Conservation (phyloP, 2,888 invertebrate genomes). For the Linyphia triangularis region DNA sequence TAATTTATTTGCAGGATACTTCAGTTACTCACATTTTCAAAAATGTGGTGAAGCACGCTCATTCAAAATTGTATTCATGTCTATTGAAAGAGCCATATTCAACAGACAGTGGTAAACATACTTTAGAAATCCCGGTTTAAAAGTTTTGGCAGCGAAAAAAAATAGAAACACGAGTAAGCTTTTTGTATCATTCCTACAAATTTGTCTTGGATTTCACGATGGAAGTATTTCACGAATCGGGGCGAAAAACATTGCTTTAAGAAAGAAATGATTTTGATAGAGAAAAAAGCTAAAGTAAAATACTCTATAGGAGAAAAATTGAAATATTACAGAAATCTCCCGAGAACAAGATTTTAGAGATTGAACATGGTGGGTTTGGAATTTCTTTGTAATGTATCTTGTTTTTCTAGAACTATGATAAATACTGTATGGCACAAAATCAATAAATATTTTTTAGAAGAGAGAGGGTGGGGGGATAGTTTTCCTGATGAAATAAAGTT, state of each 20-base stretch:
- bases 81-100: no score
- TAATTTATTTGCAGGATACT: no score
- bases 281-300: neutral
- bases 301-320: neutral
- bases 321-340: neutral
- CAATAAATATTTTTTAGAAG: neutral
- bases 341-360: neutral
- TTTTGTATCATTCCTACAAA: neutral
- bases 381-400: neutral
- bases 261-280: neutral
- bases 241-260: neutral
- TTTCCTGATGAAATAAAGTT: no score
- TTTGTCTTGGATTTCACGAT: neutral
- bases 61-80: no score
- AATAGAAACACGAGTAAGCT: conserved; percentile 11
- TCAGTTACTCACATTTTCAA: no score
- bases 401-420: neutral
- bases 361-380: neutral
- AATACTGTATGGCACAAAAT: neutral
- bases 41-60: no score
- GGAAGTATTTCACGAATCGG: neutral
- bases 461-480: no score
- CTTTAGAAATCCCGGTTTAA: neutral
- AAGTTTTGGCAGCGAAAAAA: neutral
- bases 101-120: neutral